phyloP scores from a whole-genome alignment of 2,797 vertebrate species.

The Anguilla anguilla region DNA sequence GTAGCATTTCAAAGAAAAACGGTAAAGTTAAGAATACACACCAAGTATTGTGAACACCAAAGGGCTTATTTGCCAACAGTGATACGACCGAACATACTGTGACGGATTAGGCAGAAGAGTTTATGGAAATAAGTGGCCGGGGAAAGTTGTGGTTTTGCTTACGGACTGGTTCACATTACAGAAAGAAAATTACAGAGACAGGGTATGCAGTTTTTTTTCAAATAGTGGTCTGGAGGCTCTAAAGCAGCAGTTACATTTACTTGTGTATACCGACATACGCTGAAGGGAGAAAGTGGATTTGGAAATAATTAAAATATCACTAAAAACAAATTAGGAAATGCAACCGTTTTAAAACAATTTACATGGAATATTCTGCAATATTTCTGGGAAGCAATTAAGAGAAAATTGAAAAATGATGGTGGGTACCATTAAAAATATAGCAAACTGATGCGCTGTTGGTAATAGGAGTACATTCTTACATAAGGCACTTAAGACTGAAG shows the following conservation, averaged over 20 bases:
- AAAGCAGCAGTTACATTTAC: not conserved
- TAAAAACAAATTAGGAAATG: not conserved
- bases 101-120: not conserved
- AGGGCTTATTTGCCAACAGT: not conserved
- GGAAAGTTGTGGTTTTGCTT: conserved; percentile 6
- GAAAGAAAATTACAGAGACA: not conserved
- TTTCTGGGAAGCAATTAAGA: conserved; percentile 12
- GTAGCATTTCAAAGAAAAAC: conserved; percentile 11
- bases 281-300: conserved; percentile 8
- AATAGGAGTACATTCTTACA: not conserved
- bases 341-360: not conserved
- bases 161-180: not conserved
- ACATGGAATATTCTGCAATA: not conserved
- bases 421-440: not conserved
- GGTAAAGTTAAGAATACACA: not conserved
- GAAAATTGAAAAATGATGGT: not conserved
- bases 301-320: not conserved
- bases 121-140: not conserved
- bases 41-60: not conserved
- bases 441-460: not conserved
- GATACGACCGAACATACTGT: not conserved
- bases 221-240: conserved; percentile 9
- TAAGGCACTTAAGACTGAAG: not conserved
- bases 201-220: not conserved
- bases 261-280: not conserved